Conservation (phyloP, 2,113 vertebrate genomes). For the Probosciger aterrimus region DNA sequence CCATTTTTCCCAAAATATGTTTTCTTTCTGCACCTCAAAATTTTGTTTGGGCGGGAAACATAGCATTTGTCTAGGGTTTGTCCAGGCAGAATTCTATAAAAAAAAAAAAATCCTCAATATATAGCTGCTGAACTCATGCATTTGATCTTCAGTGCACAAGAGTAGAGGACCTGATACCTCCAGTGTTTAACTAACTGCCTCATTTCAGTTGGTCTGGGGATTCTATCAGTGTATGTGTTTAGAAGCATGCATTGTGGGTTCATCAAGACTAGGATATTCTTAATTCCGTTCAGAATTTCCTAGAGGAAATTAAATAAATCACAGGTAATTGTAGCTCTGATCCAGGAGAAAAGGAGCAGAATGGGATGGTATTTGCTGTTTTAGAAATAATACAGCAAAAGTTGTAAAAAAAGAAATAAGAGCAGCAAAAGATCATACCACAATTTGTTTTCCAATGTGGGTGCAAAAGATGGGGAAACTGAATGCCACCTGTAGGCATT, state of each 20-base stretch:
- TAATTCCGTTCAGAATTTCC: background rate
- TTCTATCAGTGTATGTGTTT: background rate
- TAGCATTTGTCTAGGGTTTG: background rate
- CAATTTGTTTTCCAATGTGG: background rate
- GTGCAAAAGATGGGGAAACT: background rate
- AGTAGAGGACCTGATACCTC: background rate
- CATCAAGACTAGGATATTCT: background rate
- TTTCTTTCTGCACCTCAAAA: background rate
- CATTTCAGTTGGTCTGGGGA: background rate
- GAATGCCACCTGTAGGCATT: background rate
- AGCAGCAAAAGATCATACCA: background rate
- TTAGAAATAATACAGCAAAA: background rate
- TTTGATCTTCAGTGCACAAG: background rate
- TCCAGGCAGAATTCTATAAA: background rate
- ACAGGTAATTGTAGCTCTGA: background rate
- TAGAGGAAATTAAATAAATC: background rate
- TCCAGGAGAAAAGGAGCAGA: background rate
- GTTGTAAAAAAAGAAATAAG: background rate
- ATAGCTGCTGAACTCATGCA: background rate
- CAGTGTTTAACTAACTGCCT: background rate
- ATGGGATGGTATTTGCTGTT: background rate
- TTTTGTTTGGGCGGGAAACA: background rate
- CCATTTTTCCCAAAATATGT: background rate
- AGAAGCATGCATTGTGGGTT: background rate
- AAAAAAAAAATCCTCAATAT: background rate